Percentiles rank a stretch among this genome's conserved stretches.
These are phyloP conservation scores for Muschampia plurimacula DNA, from an alignment of 2,888 invertebrate genomes.

Conservation along the genomic window DNA sequence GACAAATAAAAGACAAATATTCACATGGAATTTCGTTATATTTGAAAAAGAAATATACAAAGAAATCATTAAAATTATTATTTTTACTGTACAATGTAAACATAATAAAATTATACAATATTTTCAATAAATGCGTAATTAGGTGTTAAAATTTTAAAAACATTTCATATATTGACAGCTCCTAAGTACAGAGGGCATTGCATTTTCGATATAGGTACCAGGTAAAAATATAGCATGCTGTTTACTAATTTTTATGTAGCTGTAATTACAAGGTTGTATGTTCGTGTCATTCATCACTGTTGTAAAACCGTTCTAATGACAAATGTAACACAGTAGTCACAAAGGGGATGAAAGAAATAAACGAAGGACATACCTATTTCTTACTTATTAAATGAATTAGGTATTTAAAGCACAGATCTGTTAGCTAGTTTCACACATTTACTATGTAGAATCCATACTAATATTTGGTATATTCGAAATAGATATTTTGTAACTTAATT, in stretches of 20 bases:
- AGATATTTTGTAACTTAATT: no score
- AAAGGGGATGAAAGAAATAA: no score
- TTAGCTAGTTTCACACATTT: no score
- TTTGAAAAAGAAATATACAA: slow-evolving; percentile 80
- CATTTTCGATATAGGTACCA: neutral
- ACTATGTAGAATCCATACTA: no score
- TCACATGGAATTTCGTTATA: slow-evolving; percentile 71
- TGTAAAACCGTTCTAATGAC: no score
- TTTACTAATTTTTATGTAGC: neutral
- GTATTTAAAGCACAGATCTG: no score
- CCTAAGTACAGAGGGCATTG: slow-evolving; percentile 15
- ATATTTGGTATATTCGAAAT: no score
- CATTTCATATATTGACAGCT: slow-evolving; percentile 28
- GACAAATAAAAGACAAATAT: slow-evolving; percentile 23
- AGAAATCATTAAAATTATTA: slow-evolving; percentile 72
- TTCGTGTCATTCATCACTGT: no score
- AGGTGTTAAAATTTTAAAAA: slow-evolving; percentile 42
- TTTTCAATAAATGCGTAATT: slow-evolving; percentile 78
- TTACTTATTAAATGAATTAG: no score
- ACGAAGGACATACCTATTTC: no score
- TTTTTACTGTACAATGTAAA: slow-evolving; percentile 77
- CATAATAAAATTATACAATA: slow-evolving; percentile 56
- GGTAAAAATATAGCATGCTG: neutral
- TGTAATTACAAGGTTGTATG: neutral
- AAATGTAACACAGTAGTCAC: no score